A percentile compares a stretch with the other conserved stretches of the same genome.
phyloP scores from a whole-genome alignment of 64 coral and sea anemone genomes.

The Pachyseris speciosa region DNA sequence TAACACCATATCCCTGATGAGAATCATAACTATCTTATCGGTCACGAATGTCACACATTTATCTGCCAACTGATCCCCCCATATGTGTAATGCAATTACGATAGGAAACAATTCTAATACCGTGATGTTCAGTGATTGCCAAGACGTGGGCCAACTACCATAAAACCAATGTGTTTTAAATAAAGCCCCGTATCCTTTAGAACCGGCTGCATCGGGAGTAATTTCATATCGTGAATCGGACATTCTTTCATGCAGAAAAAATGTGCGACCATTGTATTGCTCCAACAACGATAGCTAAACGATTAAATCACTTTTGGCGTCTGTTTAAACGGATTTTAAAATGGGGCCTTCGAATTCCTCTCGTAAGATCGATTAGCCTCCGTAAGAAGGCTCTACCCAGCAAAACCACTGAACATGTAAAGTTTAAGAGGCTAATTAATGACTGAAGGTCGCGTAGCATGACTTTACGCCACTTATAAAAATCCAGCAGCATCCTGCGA shows the following conservation, averaged over 20 bases:
- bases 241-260: conserved; percentile 19
- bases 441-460: not conserved
- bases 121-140: conserved; percentile 18
- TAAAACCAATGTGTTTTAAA: conserved; percentile 41
- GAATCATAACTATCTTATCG: not conserved
- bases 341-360: not conserved
- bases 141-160: not conserved
- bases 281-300: conserved; percentile 9
- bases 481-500: not conserved
- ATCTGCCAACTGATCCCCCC: conserved; percentile 11
- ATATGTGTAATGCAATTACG: conserved; percentile 7
- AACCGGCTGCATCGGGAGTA: conserved; percentile 33
- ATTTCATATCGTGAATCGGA: not conserved
- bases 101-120: conserved; percentile 49
- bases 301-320: not conserved
- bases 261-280: not conserved
- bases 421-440: conserved; percentile 26
- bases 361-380: conserved; percentile 51
- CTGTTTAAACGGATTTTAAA: not conserved
- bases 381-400: conserved; percentile 13
- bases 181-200: conserved; percentile 23
- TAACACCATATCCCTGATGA: not conserved
- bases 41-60: conserved; percentile 2
- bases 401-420: conserved; percentile 48
- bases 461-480: not conserved